Base-by-base conservation (phyloP, 2,888 invertebrate species). In the Leptopterna dolabrata region DNA sequence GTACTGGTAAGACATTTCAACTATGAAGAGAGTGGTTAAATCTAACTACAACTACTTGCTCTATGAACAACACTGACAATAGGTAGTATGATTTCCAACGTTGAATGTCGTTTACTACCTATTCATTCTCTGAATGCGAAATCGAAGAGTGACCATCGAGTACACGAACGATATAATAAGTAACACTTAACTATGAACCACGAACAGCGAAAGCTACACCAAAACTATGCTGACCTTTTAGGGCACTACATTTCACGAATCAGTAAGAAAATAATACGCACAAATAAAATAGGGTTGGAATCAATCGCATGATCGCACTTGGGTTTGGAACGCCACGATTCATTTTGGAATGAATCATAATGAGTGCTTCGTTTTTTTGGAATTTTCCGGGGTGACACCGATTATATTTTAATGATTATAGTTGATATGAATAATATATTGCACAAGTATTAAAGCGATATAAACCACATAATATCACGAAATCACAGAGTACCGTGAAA, bases 351-450 rank as follows among this genome's bases (percentile, higher is more conserved):
- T 63, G 63, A 63, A 63, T 24, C 24, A 63, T 63, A 63, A 19
- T 51, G 7, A 36, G 36, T 36, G n/a, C 51, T 51, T n/a, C 16
- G n/a, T 51, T 51, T 63, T 19, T 27, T 11, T 63, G 63, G 24
- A 63, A 2, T 24, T 63, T 63, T 24, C 19, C 63, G 27, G 36
- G 36, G 6, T 24, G 24, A 24, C 63, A 24, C 24, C 63, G 19
- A 63, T 24, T 63, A 63, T 63, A 63, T 63, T 63, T 63, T 63
- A 63, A 63, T 24, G 63, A 63, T 9, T 63, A 63, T 27, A 63
- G 63, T 63, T 63, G 63, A 63, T 63, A 63, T 63, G 63, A 24
- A 63, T 63, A 63, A 63, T 63, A 63, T 63, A 63, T 63, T 63
- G 63, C 63, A 63, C 63, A 63, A 51, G 51, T 63, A 63, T 3